These are phyloP conservation scores for Halocynthia aurantium DNA, from an alignment of 23 tunicate genomes.

Conservation along the genomic window DNA sequence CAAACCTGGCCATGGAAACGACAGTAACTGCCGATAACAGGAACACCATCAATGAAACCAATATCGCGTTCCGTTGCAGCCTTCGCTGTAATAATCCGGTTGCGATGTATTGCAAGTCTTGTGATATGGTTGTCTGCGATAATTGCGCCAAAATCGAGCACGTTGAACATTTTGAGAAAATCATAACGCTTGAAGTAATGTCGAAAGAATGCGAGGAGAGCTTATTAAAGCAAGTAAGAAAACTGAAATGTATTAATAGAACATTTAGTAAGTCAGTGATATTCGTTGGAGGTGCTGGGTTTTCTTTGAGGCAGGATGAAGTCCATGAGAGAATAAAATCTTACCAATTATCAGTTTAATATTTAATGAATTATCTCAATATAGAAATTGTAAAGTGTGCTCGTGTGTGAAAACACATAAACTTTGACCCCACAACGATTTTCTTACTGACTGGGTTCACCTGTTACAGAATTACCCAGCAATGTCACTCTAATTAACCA, in stretches of 20 bases:
- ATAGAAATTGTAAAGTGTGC: no score
- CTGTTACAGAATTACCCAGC: not conserved
- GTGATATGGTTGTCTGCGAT: slow-evolving; percentile 13
- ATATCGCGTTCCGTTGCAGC: not conserved
- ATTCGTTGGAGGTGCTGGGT: no score
- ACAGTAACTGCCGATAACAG: not conserved
- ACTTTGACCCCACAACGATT: not conserved
- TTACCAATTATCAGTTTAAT: no score
- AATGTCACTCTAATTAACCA: no score
- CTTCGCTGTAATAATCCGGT: slow-evolving; percentile 8
- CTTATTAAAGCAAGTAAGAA: slow-evolving; percentile 11
- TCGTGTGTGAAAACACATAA: no score
- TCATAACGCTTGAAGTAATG: not conserved
- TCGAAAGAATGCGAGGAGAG: slow-evolving; percentile 17
- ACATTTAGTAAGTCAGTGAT: no score
- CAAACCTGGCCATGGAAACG: not conserved
- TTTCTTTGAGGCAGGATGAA: no score
- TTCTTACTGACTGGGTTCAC: not conserved
- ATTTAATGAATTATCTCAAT: no score
- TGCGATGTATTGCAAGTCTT: slow-evolving; percentile 23
- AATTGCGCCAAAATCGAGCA: slow-evolving; percentile 13
- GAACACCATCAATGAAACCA: not conserved
- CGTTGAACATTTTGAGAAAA: not conserved
- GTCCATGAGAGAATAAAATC: no score
- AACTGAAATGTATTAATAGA: no score